Conservation (phyloP, 2,888 invertebrate species). For the Cantharis rustica region DNA sequence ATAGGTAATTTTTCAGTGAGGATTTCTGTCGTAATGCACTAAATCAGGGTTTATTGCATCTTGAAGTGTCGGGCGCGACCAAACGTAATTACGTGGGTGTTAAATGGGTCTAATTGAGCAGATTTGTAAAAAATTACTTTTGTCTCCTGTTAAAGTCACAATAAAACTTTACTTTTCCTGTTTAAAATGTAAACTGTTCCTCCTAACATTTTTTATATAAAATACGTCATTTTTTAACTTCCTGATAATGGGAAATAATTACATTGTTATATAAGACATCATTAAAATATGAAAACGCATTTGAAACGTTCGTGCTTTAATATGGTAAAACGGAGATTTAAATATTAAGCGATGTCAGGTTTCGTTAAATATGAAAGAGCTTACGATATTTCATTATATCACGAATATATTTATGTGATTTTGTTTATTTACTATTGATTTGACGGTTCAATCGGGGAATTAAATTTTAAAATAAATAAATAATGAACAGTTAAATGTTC, state of each 20-base stretch:
- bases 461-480: not conserved
- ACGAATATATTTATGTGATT: not conserved
- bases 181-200: not conserved
- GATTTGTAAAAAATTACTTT: not conserved
- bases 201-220: not conserved
- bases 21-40: not conserved
- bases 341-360: not conserved
- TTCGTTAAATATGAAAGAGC: not conserved
- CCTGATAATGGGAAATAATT: not conserved
- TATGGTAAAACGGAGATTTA: slow-evolving; percentile 5
- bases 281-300: not conserved
- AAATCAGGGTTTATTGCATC: not conserved
- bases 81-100: not conserved
- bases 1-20: not conserved
- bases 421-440: not conserved
- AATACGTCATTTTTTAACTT: not conserved
- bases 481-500: not conserved
- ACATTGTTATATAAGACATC: not conserved
- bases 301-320: slow-evolving; percentile 12
- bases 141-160: not conserved
- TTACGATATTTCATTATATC: not conserved
- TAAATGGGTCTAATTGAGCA: not conserved
- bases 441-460: not conserved
- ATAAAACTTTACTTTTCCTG: not conserved
- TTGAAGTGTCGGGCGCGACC: not conserved